Conservation (phyloP, 2,888 invertebrate species). For the Rutpela maculata region DNA sequence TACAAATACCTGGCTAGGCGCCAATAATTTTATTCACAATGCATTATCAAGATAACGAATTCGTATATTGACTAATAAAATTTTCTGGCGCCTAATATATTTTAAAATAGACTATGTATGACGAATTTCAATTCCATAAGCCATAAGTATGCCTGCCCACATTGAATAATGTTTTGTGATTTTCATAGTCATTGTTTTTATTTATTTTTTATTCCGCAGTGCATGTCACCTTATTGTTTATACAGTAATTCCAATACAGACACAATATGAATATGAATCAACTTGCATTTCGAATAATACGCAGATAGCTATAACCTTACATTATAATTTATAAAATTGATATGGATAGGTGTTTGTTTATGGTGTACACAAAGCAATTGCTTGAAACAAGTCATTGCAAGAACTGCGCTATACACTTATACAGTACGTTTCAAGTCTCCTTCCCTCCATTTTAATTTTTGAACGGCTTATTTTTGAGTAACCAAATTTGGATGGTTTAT, state of each 20-base stretch:
- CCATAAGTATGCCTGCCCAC: constrained; percentile 28
- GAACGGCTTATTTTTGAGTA: too few relatives aligned
- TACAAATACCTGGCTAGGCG: constrained; percentile 30
- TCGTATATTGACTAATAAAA: constrained; percentile 42
- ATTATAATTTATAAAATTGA: too few relatives aligned
- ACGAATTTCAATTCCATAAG: constrained; percentile 18
- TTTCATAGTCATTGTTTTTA: constrained; percentile 27
- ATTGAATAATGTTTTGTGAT: constrained; percentile 23
- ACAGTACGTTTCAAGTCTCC: too few relatives aligned
- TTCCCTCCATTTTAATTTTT: too few relatives aligned
- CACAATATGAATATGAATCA: constrained; percentile 20
- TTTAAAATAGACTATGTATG: constrained; percentile 39
- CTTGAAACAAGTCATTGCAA: too few relatives aligned
- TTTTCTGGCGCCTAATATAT: constrained; percentile 44
- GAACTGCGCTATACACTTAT: too few relatives aligned
- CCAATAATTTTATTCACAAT: constrained; percentile 40
- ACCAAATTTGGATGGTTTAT: too few relatives aligned
- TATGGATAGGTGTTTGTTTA: neutral
- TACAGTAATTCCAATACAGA: constrained; percentile 22
- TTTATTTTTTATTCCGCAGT: constrained; percentile 22
- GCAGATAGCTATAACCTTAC: constrained; percentile 8
- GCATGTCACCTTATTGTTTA: constrained; percentile 34
- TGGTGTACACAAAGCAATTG: neutral
- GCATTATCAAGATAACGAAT: constrained; percentile 44
- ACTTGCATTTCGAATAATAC: neutral